Evolutionary conservation across 2,888 invertebrate species (phyloP).

Genomic region (Eupithecia subfuscata): DNA sequence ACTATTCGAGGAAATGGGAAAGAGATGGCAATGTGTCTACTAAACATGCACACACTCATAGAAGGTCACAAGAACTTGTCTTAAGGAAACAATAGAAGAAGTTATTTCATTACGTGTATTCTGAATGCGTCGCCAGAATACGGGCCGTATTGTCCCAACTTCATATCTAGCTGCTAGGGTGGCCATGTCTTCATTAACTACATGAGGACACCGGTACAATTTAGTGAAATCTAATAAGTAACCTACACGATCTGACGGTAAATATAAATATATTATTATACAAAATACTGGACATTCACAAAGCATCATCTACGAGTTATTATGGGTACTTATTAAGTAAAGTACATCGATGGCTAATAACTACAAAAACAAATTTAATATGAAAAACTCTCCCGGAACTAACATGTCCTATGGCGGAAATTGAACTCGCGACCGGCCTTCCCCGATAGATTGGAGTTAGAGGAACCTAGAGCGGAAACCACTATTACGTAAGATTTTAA

Average conservation of each 20-base stretch:
- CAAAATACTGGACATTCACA: not conserved
- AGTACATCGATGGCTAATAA: not conserved
- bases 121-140: constrained; percentile 7
- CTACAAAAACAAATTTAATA: no score
- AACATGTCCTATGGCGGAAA: no score
- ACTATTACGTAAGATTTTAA: no score
- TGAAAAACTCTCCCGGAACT: no score
- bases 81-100: constrained; percentile 10
- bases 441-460: no score
- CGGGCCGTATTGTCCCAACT: constrained; percentile 30
- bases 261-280: no score
- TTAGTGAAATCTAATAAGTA: not conserved
- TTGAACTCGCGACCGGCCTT: no score
- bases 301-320: not conserved
- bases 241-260: no score
- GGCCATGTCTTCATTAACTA: constrained; percentile 3
- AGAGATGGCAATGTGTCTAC: no score
- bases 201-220: not conserved
- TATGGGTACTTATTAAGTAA: not conserved
- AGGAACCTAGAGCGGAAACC: no score
- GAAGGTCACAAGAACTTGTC: not conserved
- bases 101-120: constrained; percentile 12
- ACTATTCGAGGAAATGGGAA: no score
- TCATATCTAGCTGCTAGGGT: constrained; percentile 14
- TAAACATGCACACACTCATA: no score